phyloP scores from a whole-genome alignment of 2,113 vertebrate species.

The Aptenodytes forsteri region DNA sequence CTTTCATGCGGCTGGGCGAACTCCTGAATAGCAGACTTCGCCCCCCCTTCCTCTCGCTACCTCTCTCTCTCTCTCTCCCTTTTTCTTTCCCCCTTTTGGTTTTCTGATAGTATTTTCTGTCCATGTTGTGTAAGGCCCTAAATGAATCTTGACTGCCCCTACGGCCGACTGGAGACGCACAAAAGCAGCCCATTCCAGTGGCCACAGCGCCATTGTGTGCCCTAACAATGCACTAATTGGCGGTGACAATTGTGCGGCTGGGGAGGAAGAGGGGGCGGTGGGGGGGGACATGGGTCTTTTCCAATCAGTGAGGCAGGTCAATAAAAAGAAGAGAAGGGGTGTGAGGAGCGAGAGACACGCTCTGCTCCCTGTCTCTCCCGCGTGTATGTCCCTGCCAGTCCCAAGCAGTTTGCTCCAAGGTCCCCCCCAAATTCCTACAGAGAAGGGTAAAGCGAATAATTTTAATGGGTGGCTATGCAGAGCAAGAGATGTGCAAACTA shows the following conservation, averaged over 20 bases:
- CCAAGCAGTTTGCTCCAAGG: neutral
- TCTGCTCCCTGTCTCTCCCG: neutral
- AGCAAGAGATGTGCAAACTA: neutral
- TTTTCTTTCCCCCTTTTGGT: constrained; percentile 78
- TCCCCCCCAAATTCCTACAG: neutral
- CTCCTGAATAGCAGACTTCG: constrained; percentile 70
- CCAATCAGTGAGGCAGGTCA: constrained; percentile 78
- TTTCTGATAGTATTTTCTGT: constrained; percentile 88
- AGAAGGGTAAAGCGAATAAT: neutral
- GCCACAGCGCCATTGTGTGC: constrained; percentile 92
- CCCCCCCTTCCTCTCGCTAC: neutral
- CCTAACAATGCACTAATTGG: constrained; percentile 96
- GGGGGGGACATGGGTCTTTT: constrained; percentile 77
- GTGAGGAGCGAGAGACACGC: neutral
- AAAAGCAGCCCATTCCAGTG: constrained; percentile 85
- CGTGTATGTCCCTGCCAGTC: neutral
- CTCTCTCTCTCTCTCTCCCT: neutral
- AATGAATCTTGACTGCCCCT: constrained; percentile 96
- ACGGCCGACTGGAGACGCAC: constrained; percentile 92
- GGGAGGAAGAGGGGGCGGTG: constrained; percentile 27
- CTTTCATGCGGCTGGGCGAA: constrained; percentile 72
- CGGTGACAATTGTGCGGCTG: constrained; percentile 83
- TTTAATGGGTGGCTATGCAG: neutral
- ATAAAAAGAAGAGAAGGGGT: constrained; percentile 67
- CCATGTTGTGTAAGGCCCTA: constrained; percentile 85